These are phyloP conservation scores for Condylostylus longicornis DNA, from an alignment of 1,140 invertebrate genomes.

Conservation along the genomic window DNA sequence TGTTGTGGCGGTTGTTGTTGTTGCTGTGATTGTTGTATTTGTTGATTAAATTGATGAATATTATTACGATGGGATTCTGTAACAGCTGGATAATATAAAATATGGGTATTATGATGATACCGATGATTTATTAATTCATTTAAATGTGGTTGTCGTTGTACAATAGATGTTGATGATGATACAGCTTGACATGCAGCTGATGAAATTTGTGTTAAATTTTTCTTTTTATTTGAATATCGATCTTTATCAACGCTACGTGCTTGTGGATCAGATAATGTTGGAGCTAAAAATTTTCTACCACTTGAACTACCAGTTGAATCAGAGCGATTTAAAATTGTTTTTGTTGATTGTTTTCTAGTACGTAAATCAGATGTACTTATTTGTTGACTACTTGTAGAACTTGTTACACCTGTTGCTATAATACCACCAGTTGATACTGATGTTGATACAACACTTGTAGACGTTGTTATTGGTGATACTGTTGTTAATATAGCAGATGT, in stretches of 20 bases:
- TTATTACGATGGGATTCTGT: slow-evolving; percentile 18
- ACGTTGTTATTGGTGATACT: no score
- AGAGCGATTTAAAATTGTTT: slow-evolving; percentile 45
- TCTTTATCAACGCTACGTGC: slow-evolving; percentile 56
- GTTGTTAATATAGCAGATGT: no score
- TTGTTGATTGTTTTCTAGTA: slow-evolving; percentile 33
- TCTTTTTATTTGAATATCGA: slow-evolving; percentile 24
- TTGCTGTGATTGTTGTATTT: no score
- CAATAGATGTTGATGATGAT: slow-evolving; percentile 7
- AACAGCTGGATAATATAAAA: not conserved
- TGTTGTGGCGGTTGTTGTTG: slow-evolving; percentile 5
- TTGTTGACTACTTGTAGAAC: no score
- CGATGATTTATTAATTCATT: slow-evolving; percentile 10
- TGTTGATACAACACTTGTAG: no score
- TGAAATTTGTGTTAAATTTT: slow-evolving; percentile 22
- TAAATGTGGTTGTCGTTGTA: slow-evolving; percentile 6
- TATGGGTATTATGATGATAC: no score
- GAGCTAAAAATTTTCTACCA: slow-evolving; percentile 72
- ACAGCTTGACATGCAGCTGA: slow-evolving; percentile 8
- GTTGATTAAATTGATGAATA: slow-evolving; percentile 25
- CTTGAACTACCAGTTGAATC: slow-evolving; percentile 67
- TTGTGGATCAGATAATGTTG: slow-evolving; percentile 73
- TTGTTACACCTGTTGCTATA: no score
- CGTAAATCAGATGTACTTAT: no score
- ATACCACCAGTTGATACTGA: no score